These are phyloP conservation scores for Odontomyia ornata DNA, from an alignment of 2,888 invertebrate genomes.

Conservation along the genomic window DNA sequence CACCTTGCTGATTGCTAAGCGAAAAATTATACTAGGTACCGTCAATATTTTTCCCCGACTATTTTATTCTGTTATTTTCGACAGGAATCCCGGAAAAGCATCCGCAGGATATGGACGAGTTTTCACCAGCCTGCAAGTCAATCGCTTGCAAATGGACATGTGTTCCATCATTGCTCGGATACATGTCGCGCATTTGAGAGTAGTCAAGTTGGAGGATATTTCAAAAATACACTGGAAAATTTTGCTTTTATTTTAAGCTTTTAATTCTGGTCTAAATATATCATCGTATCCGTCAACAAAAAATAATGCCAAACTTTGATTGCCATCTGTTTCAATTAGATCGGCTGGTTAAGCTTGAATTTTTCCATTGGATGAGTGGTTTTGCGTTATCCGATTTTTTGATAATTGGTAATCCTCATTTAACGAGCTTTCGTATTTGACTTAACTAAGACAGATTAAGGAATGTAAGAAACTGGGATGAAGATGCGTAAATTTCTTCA, in stretches of 20 bases:
- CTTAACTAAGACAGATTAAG: too few species aligned
- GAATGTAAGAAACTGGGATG: too few species aligned
- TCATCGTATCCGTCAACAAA: not conserved
- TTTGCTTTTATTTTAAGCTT: not conserved
- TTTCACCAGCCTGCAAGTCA: constrained; percentile 17
- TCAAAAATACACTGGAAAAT: not conserved
- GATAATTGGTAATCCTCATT: too few species aligned
- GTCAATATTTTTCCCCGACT: not conserved
- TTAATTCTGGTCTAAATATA: not conserved
- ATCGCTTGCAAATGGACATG: constrained; percentile 25
- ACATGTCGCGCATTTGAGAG: not conserved
- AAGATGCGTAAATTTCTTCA: too few species aligned
- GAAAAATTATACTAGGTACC: not conserved
- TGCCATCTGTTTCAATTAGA: constrained; percentile 32
- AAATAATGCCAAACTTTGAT: not conserved
- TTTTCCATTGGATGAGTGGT: constrained; percentile 4
- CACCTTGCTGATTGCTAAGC: not conserved
- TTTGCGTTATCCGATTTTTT: too few species aligned
- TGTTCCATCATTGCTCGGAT: constrained; percentile 29
- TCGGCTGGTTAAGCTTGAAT: constrained; percentile 2
- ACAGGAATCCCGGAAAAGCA: constrained; percentile 46
- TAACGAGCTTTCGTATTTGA: too few species aligned
- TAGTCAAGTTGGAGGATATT: not conserved
- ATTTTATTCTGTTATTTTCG: constrained; percentile 41
- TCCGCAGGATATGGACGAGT: constrained; percentile 40